Evolutionary conservation across 2,113 vertebrate species (phyloP).

Genomic region (Stomatorhinus ivindoensis): DNA sequence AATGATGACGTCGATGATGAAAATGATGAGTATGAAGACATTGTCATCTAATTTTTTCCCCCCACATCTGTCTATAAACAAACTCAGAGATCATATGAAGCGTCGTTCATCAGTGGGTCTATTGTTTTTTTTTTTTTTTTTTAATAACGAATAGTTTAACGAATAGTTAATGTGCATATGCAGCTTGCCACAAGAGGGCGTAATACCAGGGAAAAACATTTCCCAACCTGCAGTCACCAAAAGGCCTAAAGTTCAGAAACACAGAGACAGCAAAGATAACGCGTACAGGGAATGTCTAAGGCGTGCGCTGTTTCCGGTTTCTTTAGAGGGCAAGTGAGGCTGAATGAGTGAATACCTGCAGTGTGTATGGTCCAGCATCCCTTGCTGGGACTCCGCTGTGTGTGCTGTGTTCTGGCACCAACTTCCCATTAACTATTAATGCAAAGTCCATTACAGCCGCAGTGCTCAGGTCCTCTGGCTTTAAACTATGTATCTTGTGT

Average conservation of each 20-base stretch:
- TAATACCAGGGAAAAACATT: not conserved
- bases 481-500: not conserved
- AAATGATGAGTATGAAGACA: not conserved
- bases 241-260: not conserved
- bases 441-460: slow-evolving; percentile 13
- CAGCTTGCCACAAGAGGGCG: not conserved
- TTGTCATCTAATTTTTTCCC: not conserved
- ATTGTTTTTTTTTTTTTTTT: not conserved
- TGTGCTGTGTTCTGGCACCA: not conserved
- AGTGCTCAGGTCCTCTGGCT: not conserved
- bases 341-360: not conserved
- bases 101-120: not conserved
- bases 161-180: not conserved
- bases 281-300: not conserved
- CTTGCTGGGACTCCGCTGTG: not conserved
- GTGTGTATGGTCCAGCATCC: not conserved
- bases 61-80: not conserved
- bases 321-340: not conserved
- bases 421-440: slow-evolving; percentile 17
- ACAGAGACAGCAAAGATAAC: not conserved
- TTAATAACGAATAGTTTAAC: not conserved
- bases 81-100: not conserved
- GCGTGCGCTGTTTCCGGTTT: not conserved
- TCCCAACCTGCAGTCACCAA: not conserved
- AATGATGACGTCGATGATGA: not conserved